phyloP scores from a whole-genome alignment of 2,113 vertebrate genomes.

The Nannobrachium achirus region DNA sequence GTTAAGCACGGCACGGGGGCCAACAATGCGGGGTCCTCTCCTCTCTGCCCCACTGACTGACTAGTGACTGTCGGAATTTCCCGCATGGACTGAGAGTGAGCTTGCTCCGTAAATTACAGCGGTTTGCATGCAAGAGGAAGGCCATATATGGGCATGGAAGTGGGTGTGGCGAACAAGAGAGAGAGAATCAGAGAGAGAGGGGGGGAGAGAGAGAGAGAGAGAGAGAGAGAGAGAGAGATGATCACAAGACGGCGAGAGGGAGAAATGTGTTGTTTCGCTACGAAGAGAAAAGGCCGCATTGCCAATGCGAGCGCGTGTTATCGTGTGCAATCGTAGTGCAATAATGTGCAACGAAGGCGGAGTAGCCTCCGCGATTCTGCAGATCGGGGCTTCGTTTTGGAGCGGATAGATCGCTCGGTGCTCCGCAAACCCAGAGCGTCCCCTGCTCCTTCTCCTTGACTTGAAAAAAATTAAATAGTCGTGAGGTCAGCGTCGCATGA shows the following conservation, averaged over 20 bases:
- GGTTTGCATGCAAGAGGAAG: conserved; percentile 67
- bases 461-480: conserved; percentile 51
- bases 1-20: too few species aligned
- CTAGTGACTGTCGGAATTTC: conserved; percentile 83
- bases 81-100: conserved; percentile 71
- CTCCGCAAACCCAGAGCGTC: conserved; percentile 20
- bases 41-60: too few species aligned
- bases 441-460: conserved; percentile 49
- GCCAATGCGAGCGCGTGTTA: conserved; percentile 26
- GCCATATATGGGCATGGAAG: conserved; percentile 80
- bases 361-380: conserved; percentile 43
- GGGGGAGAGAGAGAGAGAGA: conserved; percentile 19
- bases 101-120: conserved; percentile 75
- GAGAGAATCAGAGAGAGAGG: conserved; percentile 17
- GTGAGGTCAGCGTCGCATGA: conserved; percentile 83
- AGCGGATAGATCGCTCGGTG: conserved; percentile 31
- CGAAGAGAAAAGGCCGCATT: conserved; percentile 51
- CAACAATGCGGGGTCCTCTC: conserved; percentile 35
- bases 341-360: conserved; percentile 61
- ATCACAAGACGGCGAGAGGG: conserved; percentile 79
- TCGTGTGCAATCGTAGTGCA: conserved; percentile 63
- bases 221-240: neutral
- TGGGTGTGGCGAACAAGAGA: conserved; percentile 71
- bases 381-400: conserved; percentile 35
- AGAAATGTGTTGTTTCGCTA: conserved; percentile 53